Evolutionary conservation across 1,140 invertebrate species (phyloP), one percentile per base, ranked within the genome.

Genomic region (Heliconius eleuchia): DNA sequence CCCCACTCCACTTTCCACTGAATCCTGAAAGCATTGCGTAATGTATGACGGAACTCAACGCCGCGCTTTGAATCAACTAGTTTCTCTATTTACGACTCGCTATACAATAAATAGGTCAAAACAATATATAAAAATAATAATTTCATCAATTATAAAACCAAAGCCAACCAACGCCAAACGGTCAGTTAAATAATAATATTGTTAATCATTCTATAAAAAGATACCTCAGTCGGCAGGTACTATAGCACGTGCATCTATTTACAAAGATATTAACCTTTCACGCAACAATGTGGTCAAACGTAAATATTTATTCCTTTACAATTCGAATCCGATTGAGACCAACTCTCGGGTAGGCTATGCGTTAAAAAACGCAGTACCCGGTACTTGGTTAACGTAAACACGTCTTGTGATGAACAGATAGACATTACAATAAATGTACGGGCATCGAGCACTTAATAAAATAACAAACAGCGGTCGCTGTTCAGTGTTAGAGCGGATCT

Each of bases 341-440:
- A 42, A 70, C n/a, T 66, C 23, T 66, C 27, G 50, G 42, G 34
- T n/a, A 76, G 60, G 66, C 39, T 42, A 46, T 46, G 42, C 55
- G 46, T 71, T 83, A 76, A 77, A 81, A 78, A 78, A 75, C 80
- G 46, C 71, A 75, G 76, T 60, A 76, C 75, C 42, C 77, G 71
- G 46, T 57, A 80, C 75, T 80, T 73, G 75, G 75, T 34, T 83
- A 86, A 84, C 72, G 84, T 89, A 93, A 91, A 92, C 90, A 83
- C 60, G 83, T 88, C 89, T 91, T 92, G 88, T 93, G 86, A 89
- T 89, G 85, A 90, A 90, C 88, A 84, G 84, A 84, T 82, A 74
- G 84, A 85, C 81, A 91, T 89, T 89, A 92, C 91, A 92, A 93
- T 93, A 93, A 90, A 93, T 93, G 91, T 92, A 86, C 86, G 82